phyloP scores from a whole-genome alignment of 2,888 invertebrate genomes.

The Seira ritae region DNA sequence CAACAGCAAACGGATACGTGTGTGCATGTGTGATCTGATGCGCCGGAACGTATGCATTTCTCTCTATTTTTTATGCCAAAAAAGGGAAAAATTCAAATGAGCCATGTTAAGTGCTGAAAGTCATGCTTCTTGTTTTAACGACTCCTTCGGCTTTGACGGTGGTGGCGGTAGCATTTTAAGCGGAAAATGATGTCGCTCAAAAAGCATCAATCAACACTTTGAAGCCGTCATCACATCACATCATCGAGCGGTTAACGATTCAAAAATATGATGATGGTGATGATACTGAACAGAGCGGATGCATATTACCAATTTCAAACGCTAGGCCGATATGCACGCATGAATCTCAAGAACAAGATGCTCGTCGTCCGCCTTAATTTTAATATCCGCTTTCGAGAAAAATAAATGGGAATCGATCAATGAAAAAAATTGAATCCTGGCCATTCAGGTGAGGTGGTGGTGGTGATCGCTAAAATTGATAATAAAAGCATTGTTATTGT shows the following conservation, averaged over 20 bases:
- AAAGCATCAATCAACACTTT: slow-evolving; percentile 35
- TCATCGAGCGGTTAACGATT: slow-evolving; percentile 11
- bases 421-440: neutral
- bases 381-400: neutral
- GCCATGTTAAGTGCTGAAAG: no score
- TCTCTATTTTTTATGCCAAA: no score
- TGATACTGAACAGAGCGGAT: slow-evolving; percentile 43
- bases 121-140: no score
- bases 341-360: neutral
- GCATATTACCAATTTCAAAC: neutral
- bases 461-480: slow-evolving; percentile 23
- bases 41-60: no score
- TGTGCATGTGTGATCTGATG: no score
- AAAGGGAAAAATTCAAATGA: no score
- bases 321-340: neutral
- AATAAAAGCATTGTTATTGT: slow-evolving; percentile 29
- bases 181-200: slow-evolving; percentile 57
- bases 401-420: slow-evolving; percentile 25
- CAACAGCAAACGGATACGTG: no score
- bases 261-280: slow-evolving; percentile 21
- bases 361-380: slow-evolving; percentile 2
- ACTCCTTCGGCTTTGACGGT: neutral
- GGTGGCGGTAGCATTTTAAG: slow-evolving; percentile 30
- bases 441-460: slow-evolving; percentile 17
- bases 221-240: slow-evolving; percentile 32